These are phyloP conservation scores for Andrena marginata DNA, from an alignment of 2,888 invertebrate genomes.

Conservation along the genomic window DNA sequence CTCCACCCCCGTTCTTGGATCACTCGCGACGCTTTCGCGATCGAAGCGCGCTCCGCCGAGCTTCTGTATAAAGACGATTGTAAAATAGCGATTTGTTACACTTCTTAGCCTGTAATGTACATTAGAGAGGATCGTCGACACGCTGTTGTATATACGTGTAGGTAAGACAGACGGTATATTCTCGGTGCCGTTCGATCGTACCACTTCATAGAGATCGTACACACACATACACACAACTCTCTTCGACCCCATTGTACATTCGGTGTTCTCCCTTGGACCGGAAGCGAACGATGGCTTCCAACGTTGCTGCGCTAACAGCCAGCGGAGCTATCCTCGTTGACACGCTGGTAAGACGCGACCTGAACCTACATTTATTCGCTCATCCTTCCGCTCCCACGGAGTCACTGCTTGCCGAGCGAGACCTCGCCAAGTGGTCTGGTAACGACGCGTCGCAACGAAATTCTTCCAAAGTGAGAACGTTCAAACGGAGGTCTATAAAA, in stretches of 20 bases:
- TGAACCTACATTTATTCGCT: constrained; percentile 77
- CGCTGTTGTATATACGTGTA: constrained; percentile 76
- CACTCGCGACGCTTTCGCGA: constrained; percentile 29
- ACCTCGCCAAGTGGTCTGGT: constrained; percentile 45
- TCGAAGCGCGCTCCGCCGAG: constrained; percentile 52
- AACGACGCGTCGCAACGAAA: neutral
- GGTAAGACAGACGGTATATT: constrained; percentile 63
- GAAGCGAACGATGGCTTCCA: constrained; percentile 32
- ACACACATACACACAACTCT: constrained; percentile 43
- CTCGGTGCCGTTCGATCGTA: constrained; percentile 74
- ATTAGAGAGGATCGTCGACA: constrained; percentile 76
- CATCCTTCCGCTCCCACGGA: constrained; percentile 50
- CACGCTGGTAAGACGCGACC: constrained; percentile 65
- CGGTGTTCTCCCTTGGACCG: constrained; percentile 72
- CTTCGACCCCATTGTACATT: constrained; percentile 70
- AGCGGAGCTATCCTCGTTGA: constrained; percentile 22
- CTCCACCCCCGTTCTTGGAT: too few species aligned
- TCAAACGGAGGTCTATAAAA: neutral
- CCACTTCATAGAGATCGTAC: constrained; percentile 67
- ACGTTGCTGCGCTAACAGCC: constrained; percentile 13
- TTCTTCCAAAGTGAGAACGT: neutral
- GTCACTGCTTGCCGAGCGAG: constrained; percentile 27
- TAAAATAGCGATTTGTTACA: constrained; percentile 84
- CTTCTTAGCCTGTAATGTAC: constrained; percentile 82
- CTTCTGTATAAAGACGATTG: constrained; percentile 74